Conservation (phyloP, 1,140 invertebrate genomes). For the Drosophila triauraria region DNA sequence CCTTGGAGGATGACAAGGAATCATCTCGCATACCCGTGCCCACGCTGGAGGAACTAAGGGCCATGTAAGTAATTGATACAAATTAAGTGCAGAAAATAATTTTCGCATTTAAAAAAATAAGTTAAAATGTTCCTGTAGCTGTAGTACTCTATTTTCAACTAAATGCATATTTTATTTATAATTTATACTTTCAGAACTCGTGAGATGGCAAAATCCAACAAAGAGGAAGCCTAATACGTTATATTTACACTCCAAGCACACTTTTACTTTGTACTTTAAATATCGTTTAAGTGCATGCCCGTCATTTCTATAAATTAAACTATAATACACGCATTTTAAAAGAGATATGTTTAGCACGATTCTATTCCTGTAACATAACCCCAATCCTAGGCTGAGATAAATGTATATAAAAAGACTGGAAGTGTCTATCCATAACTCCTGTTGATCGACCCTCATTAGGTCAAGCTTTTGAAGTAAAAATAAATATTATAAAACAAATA, state of each 20-base stretch:
- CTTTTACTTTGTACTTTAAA: neutral
- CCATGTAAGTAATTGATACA: slow-evolving; percentile 41
- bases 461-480: no score
- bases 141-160: neutral
- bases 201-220: slow-evolving; percentile 41
- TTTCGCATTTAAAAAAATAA: no score
- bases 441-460: no score
- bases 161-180: neutral
- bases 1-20: slow-evolving; percentile 52
- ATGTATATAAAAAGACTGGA: neutral
- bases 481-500: neutral
- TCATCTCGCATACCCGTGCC: slow-evolving; percentile 67
- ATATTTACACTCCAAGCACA: neutral
- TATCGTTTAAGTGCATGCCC: neutral
- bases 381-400: neutral
- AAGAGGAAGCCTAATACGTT: neutral
- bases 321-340: neutral
- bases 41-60: slow-evolving; percentile 72
- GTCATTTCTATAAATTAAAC: neutral
- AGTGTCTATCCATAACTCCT: no score
- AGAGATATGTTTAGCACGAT: neutral
- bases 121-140: no score
- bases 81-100: neutral
- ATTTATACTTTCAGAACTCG: slow-evolving; percentile 23
- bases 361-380: neutral